Percentiles rank a stretch among this genome's conserved stretches.
phyloP scores from a whole-genome alignment of 2,797 vertebrate genomes.

The Gila robusta region DNA sequence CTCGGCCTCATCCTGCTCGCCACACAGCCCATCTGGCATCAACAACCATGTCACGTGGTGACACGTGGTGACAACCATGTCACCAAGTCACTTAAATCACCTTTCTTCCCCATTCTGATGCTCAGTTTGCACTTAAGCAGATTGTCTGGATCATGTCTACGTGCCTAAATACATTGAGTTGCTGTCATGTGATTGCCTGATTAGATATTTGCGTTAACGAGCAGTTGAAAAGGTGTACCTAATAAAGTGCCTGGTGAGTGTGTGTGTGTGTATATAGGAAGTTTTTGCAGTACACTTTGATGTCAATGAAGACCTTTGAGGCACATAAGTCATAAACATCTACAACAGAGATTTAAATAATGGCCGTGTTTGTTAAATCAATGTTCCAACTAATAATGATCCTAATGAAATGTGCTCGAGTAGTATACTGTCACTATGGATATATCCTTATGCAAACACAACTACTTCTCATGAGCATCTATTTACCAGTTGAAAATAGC shows the following conservation, averaged over 20 bases:
- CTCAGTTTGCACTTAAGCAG: background rate
- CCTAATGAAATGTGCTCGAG: background rate
- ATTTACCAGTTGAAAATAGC: conserved; percentile 1
- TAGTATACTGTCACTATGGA: background rate
- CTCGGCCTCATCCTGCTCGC: no score
- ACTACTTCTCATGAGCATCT: background rate
- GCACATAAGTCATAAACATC: background rate
- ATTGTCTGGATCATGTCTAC: background rate
- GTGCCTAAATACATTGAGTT: background rate
- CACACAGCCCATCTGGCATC: no score
- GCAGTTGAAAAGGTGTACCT: background rate
- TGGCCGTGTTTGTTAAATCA: background rate
- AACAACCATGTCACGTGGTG: no score
- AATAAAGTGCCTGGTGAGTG: background rate
- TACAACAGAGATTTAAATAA: background rate
- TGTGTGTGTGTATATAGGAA: background rate
- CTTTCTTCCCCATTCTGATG: no score
- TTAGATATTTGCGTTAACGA: background rate
- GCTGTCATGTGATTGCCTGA: background rate
- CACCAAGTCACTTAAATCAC: no score
- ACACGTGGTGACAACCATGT: no score
- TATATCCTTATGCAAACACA: background rate
- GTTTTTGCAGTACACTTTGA: background rate
- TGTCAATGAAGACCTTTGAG: background rate
- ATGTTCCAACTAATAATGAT: background rate